Percentiles rank a stretch among this genome's conserved stretches.
Evolutionary conservation across 2,888 invertebrate species (phyloP).

Genomic region (Melieria picta): DNA sequence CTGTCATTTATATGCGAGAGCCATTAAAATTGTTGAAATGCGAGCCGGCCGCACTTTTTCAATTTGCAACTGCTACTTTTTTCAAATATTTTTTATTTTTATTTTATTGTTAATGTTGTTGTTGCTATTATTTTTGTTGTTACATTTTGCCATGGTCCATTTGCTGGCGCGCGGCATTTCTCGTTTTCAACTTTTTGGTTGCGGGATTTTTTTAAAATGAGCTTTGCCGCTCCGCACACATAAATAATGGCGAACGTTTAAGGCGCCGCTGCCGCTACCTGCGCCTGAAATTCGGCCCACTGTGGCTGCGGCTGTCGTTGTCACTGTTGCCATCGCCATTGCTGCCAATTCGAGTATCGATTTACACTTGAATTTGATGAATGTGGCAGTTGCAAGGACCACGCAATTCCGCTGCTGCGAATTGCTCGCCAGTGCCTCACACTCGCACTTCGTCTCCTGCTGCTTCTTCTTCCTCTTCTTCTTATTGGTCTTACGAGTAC

Average conservation of each 20-base stretch:
- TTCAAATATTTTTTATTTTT: not conserved
- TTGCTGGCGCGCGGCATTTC: not conserved
- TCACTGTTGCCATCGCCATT: conserved; percentile 8
- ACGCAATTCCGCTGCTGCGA: not conserved
- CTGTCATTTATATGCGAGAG: conserved; percentile 15
- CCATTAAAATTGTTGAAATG: conserved; percentile 9
- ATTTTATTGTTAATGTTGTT: not conserved
- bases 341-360: conserved; percentile 15
- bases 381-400: not conserved
- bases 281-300: too few relatives aligned
- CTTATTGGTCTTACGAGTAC: not conserved
- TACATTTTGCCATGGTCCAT: not conserved
- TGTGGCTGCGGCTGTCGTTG: not conserved
- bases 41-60: conserved; percentile 5
- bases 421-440: too few relatives aligned
- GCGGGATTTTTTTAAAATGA: too few relatives aligned
- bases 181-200: too few relatives aligned
- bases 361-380: conserved; percentile 27
- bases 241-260: too few relatives aligned
- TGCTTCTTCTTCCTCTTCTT: not conserved
- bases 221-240: too few relatives aligned
- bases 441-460: not conserved
- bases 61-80: not conserved
- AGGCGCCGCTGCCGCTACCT: too few relatives aligned
- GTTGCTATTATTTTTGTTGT: not conserved